A percentile compares a stretch with the other conserved stretches of the same genome.
Evolutionary conservation across 2,113 vertebrate species (phyloP).

Genomic region (Gasterosteus nipponicus): DNA sequence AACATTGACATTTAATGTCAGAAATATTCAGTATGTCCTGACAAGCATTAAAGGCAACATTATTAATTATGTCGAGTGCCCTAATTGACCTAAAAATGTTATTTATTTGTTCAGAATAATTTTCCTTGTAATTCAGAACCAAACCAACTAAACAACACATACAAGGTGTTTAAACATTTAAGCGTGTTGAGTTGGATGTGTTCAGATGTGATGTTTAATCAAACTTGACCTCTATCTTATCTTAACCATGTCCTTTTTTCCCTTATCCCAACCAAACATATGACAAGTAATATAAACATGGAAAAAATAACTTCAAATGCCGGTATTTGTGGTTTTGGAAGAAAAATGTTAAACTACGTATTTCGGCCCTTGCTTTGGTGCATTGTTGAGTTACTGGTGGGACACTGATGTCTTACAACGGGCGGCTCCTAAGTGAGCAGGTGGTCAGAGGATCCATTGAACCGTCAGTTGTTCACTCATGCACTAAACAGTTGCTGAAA

Average conservation of each 20-base stretch:
- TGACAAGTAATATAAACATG: background rate
- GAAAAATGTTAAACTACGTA: fast-evolving
- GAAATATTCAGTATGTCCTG: background rate
- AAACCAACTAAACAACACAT: slow-evolving; percentile 22
- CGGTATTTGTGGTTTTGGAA: background rate
- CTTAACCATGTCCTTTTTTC: background rate
- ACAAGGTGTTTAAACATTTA: background rate
- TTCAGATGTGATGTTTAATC: no score
- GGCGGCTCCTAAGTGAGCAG: slow-evolving; percentile 32
- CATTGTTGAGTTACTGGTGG: slow-evolving; percentile 9
- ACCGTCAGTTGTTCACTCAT: slow-evolving; percentile 52
- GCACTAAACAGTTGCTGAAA: slow-evolving; percentile 61
- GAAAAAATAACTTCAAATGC: background rate
- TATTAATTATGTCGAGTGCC: slow-evolving; percentile 22
- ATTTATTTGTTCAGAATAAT: background rate
- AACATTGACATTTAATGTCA: background rate
- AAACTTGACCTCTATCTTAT: no score
- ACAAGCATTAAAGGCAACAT: background rate
- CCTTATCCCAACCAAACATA: background rate
- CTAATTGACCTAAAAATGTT: background rate
- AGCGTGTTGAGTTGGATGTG: background rate
- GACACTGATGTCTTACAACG: slow-evolving; percentile 2
- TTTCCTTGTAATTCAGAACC: background rate
- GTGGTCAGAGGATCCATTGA: slow-evolving; percentile 35
- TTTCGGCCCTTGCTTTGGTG: background rate